Conservation (phyloP, 2,113 vertebrate species). For the Poecilia latipinna region DNA sequence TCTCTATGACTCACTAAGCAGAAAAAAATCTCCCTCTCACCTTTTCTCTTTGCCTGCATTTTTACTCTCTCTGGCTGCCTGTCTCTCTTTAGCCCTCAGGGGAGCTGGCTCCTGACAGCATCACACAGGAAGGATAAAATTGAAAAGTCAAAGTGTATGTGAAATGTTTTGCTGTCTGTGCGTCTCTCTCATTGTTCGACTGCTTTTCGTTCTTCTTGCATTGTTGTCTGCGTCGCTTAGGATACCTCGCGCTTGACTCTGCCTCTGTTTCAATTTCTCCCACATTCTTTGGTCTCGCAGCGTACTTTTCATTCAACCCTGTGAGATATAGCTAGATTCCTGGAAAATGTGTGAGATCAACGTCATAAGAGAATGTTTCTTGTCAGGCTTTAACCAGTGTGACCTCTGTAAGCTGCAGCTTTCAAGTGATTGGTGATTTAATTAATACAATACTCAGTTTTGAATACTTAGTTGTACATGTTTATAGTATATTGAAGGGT, state of each 20-base stretch:
- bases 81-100: conserved; percentile 17
- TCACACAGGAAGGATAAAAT: conserved; percentile 39
- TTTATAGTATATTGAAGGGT: no score
- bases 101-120: conserved; percentile 60
- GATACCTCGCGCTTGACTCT: conserved; percentile 33
- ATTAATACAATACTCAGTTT: no score
- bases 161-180: conserved; percentile 53
- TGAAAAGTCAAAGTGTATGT: conserved; percentile 56
- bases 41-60: conserved; percentile 40
- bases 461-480: neutral
- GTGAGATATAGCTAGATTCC: conserved; percentile 8
- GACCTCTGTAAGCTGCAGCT: neutral
- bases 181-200: conserved; percentile 34
- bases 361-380: neutral
- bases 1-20: conserved; percentile 53
- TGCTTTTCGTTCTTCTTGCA: conserved; percentile 13
- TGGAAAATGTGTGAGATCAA: neutral
- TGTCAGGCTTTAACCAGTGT: neutral
- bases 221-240: conserved; percentile 21
- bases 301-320: conserved; percentile 4
- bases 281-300: conserved; percentile 16
- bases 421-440: neutral
- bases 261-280: conserved; percentile 33
- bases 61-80: conserved; percentile 29
- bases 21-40: conserved; percentile 37